Evolutionary conservation across 2,113 vertebrate species (phyloP).

Genomic region (Erpornis zantholeuca): DNA sequence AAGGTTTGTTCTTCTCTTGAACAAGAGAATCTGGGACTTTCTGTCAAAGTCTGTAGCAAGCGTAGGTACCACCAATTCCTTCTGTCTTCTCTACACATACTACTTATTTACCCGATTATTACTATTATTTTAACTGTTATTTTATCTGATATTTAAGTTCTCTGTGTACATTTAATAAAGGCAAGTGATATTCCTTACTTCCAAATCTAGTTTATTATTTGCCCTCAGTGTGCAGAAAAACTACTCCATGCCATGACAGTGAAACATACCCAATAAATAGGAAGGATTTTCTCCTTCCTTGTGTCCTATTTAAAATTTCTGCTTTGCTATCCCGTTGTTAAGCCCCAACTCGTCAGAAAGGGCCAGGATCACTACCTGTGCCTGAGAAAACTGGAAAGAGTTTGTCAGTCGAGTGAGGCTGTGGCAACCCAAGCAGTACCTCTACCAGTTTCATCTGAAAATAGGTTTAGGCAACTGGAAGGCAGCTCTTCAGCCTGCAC

Average conservation of each 20-base stretch:
- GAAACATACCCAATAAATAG: not conserved
- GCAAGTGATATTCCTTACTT: not conserved
- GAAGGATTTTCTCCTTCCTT: not conserved
- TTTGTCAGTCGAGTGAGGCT: not conserved
- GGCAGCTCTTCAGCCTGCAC: not conserved
- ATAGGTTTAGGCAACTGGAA: not conserved
- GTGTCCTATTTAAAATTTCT: not conserved
- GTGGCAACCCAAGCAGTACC: not conserved
- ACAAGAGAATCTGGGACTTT: not conserved
- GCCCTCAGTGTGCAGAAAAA: not conserved
- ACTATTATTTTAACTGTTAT: not conserved
- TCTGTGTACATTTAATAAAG: not conserved
- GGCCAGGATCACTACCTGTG: not conserved
- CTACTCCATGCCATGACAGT: not conserved
- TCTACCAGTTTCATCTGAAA: not conserved
- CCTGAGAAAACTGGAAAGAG: not conserved
- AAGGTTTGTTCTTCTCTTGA: not conserved
- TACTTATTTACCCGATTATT: not conserved
- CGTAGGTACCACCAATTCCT: not conserved
- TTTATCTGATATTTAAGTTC: not conserved
- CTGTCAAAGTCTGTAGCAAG: not conserved
- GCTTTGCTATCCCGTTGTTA: not conserved
- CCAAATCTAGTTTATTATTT: not conserved
- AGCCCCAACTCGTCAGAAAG: not conserved
- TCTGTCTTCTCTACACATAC: not conserved